Conservation (phyloP, 1,140 invertebrate genomes). For the Oryzaephilus surinamensis region DNA sequence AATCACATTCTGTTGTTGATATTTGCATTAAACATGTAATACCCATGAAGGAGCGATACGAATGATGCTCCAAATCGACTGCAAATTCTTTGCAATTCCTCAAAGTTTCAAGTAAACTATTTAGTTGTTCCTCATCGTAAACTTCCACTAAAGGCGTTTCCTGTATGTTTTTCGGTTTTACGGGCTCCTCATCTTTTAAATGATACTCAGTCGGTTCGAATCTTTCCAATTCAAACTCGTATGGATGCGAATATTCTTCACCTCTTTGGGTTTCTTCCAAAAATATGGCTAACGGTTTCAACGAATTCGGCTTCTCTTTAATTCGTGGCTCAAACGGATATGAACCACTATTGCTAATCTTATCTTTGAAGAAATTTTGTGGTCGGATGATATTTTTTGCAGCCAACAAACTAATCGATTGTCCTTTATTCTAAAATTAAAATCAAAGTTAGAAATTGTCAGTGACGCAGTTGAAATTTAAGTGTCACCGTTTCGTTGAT, state of each 20-base stretch:
- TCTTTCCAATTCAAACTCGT: slow-evolving; percentile 73
- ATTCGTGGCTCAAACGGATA: slow-evolving; percentile 73
- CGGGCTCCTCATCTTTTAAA: slow-evolving; percentile 36
- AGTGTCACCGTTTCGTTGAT: too few species aligned
- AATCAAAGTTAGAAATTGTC: not conserved
- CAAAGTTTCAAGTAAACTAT: slow-evolving; percentile 56
- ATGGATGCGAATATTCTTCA: slow-evolving; percentile 63
- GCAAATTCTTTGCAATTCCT: slow-evolving; percentile 60
- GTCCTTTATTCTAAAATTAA: slow-evolving; percentile 2
- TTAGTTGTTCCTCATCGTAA: slow-evolving; percentile 52
- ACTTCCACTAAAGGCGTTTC: slow-evolving; percentile 60
- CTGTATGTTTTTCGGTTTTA: slow-evolving; percentile 40
- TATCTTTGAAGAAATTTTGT: slow-evolving; percentile 74
- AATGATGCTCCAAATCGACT: slow-evolving; percentile 85
- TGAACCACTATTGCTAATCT: slow-evolving; percentile 69
- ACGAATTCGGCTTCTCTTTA: slow-evolving; percentile 77
- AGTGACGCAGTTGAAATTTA: too few species aligned
- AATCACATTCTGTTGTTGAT: slow-evolving; percentile 77
- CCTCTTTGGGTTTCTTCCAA: slow-evolving; percentile 51
- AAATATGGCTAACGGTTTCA: slow-evolving; percentile 67
- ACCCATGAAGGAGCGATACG: slow-evolving; percentile 69
- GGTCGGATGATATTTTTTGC: slow-evolving; percentile 70
- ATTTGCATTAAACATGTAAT: slow-evolving; percentile 94
- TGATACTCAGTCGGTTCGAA: slow-evolving; percentile 46
- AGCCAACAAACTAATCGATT: slow-evolving; percentile 50